A percentile compares a stretch with the other conserved stretches of the same genome.
These are phyloP conservation scores for Phenganax subtilis DNA, from an alignment of 92 coral and sea anemone genomes.

Conservation along the genomic window DNA sequence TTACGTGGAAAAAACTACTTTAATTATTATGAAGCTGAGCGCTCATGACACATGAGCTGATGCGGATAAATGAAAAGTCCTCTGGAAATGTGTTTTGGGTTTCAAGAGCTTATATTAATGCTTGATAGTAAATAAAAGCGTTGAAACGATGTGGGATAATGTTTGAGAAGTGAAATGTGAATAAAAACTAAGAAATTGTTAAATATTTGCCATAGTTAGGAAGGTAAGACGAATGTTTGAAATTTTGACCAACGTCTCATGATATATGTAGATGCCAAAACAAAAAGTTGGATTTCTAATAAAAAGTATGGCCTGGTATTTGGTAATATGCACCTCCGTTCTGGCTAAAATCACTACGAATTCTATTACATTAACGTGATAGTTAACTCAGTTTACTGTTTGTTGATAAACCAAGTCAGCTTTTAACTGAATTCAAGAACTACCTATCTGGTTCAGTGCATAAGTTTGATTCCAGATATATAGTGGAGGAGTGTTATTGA, in stretches of 20 bases:
- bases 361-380: too few relatives aligned
- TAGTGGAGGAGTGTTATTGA: too few relatives aligned
- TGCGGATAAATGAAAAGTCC: not conserved
- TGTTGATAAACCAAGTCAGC: too few relatives aligned
- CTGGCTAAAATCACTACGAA: not conserved
- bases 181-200: not conserved
- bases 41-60: not conserved
- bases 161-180: not conserved
- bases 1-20: conserved; percentile 12
- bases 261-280: too few relatives aligned
- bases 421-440: too few relatives aligned
- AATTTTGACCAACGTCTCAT: not conserved
- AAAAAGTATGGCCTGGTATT: too few relatives aligned
- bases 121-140: not conserved
- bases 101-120: not conserved
- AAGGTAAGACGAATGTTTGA: conserved; percentile 14
- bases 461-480: too few relatives aligned
- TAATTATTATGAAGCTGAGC: not conserved
- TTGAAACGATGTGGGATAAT: not conserved
- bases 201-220: conserved; percentile 11
- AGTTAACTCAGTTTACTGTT: too few relatives aligned
- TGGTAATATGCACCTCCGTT: too few relatives aligned
- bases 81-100: not conserved
- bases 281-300: too few relatives aligned
- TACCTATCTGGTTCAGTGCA: too few relatives aligned